Conservation (phyloP, 2,113 vertebrate genomes). For the Chaenocephalus aceratus region DNA sequence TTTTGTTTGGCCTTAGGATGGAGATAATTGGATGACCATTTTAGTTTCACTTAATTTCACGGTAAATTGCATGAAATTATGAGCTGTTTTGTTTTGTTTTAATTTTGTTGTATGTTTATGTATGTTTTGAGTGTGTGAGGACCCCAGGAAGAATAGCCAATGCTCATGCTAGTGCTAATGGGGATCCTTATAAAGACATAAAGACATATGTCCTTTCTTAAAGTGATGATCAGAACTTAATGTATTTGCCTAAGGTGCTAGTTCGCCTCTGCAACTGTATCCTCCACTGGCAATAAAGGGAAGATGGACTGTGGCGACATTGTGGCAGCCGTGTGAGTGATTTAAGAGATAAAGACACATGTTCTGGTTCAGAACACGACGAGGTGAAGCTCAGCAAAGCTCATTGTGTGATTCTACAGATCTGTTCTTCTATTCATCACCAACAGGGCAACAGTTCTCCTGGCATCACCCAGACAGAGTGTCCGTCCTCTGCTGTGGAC, state of each 20-base stretch:
- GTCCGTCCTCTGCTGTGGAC: conserved; percentile 34
- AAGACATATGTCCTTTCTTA: conserved; percentile 4
- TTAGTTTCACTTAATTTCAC: too few species aligned
- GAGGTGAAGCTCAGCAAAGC: conserved; percentile 60
- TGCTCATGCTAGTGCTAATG: too few species aligned
- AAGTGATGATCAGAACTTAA: conserved; percentile 46
- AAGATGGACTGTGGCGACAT: conserved; percentile 36
- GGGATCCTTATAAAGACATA: too few species aligned
- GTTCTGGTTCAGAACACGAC: conserved; percentile 45
- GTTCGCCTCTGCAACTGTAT: conserved; percentile 32
- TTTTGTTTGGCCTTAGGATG: too few species aligned
- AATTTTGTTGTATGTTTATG: too few species aligned
- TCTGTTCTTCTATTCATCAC: conserved; percentile 62
- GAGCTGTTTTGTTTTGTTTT: too few species aligned
- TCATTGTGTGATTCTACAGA: conserved; percentile 55
- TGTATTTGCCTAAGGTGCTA: conserved; percentile 34
- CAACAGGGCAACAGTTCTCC: conserved; percentile 48
- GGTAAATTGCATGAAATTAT: too few species aligned
- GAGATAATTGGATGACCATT: too few species aligned
- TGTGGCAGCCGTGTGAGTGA: conserved; percentile 36
- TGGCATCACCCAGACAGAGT: conserved; percentile 49
- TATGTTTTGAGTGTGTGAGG: too few species aligned
- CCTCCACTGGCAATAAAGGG: conserved; percentile 36
- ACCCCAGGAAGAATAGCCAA: too few species aligned
- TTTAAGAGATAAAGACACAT: conserved; percentile 56